Evolutionary conservation across 2,888 invertebrate genomes (phyloP).

Genomic region (Allophyes oxyacanthae): DNA sequence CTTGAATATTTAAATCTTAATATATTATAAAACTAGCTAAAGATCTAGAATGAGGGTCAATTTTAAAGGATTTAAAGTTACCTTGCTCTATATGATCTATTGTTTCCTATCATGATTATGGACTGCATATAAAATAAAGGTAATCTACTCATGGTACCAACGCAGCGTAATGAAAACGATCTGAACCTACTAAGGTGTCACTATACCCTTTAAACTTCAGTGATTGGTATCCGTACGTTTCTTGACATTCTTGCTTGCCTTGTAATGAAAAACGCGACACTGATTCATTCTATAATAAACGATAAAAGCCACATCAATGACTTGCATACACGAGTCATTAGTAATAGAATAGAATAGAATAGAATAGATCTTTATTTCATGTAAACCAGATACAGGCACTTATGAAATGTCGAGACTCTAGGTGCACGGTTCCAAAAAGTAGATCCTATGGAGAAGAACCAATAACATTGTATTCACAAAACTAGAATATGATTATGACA

Average conservation of each 20-base stretch:
- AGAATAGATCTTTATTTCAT: no score
- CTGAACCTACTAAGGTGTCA: conserved; percentile 20
- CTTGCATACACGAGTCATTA: not conserved
- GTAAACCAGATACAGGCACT: no score
- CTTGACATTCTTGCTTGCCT: conserved; percentile 28
- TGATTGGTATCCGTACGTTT: not conserved
- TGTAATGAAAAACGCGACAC: conserved; percentile 12
- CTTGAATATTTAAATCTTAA: no score
- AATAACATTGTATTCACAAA: not conserved
- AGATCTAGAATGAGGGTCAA: no score
- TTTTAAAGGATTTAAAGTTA: not conserved
- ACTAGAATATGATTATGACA: not conserved
- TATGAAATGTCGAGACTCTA: no score
- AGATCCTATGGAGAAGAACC: no score
- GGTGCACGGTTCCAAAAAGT: no score
- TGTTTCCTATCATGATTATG: no score
- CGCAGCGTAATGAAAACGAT: conserved; percentile 7
- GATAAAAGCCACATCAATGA: not conserved
- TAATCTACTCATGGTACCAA: conserved; percentile 2
- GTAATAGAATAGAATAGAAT: not conserved
- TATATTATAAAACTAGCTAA: no score
- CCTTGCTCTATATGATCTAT: conserved; percentile 1
- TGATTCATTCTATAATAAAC: conserved; percentile 1
- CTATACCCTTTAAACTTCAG: conserved; percentile 6
- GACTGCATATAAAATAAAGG: no score